Conservation (phyloP, 2,888 invertebrate species). For the Drosophila robusta region DNA sequence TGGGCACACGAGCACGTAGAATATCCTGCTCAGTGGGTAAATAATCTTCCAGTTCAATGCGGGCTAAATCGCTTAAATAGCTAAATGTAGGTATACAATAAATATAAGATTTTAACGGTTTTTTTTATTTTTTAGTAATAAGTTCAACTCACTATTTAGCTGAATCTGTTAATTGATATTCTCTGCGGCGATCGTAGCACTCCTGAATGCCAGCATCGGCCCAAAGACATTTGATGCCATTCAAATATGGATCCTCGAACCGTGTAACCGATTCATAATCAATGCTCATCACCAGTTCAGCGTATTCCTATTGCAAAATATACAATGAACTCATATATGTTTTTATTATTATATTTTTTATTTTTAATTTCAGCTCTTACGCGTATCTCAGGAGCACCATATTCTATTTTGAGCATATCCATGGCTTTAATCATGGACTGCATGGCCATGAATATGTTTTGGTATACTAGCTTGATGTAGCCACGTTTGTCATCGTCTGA, state of each 20-base stretch:
- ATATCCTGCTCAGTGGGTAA: constrained; percentile 99
- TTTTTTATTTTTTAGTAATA: not conserved
- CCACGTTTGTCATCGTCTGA: constrained; percentile 99
- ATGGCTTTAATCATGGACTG: constrained; percentile 99
- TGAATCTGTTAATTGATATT: constrained; percentile 99
- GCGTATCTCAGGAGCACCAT: constrained; percentile 94
- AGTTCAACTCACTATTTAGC: constrained; percentile 97
- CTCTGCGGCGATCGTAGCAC: constrained; percentile 99
- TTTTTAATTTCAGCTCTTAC: constrained; percentile 87
- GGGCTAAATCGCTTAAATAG: constrained; percentile 97
- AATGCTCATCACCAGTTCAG: constrained; percentile 96
- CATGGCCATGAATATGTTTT: constrained; percentile 99
- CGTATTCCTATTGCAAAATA: constrained; percentile 90
- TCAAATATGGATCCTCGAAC: constrained; percentile 98
- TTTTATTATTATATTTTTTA: constrained; percentile 86
- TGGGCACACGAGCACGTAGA: constrained; percentile 98
- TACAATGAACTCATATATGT: not conserved
- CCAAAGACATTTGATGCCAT: constrained; percentile 98
- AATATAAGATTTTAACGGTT: not conserved
- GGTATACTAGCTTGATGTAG: constrained; percentile 99
- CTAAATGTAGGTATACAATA: constrained; percentile 86
- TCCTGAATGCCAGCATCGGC: constrained; percentile 98
- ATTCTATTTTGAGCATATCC: constrained; percentile 98
- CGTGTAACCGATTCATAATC: constrained; percentile 99
- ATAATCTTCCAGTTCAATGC: constrained; percentile 95